Conservation (phyloP, 2,888 invertebrate genomes). For the Nowickia ferox region DNA sequence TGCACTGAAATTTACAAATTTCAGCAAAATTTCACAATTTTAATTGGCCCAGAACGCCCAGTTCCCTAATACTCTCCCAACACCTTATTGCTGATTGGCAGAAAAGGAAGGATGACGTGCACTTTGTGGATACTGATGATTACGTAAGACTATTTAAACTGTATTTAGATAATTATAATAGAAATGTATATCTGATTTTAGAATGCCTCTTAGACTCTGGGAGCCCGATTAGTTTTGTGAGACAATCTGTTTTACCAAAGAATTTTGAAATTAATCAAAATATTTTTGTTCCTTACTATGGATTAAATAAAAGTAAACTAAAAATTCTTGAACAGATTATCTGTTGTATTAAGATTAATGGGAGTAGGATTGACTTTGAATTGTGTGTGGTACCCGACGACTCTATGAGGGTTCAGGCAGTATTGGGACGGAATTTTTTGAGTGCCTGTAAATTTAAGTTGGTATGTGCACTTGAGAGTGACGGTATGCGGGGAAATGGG, state of each 20-base stretch:
- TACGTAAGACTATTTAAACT: conserved; percentile 41
- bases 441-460: not conserved
- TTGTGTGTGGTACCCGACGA: conserved; percentile 1
- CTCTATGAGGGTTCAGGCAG: conserved; percentile 12
- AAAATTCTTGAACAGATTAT: not conserved
- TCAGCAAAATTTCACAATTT: too few species aligned
- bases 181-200: not conserved
- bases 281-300: not conserved
- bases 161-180: not conserved
- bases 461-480: not conserved
- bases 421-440: conserved; percentile 8
- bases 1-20: too few species aligned
- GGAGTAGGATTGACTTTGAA: not conserved
- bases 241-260: not conserved
- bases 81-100: too few species aligned
- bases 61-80: too few species aligned
- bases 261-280: not conserved
- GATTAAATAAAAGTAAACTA: conserved; percentile 17
- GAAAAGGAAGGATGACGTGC: not conserved
- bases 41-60: too few species aligned
- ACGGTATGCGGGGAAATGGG: not conserved
- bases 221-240: conserved; percentile 19
- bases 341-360: not conserved
- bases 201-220: conserved; percentile 27
- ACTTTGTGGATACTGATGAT: not conserved